Evolutionary conservation across 2,113 vertebrate genomes (phyloP), one percentile per base, ranked within the genome.

Genomic region (Xiphias gladius): DNA sequence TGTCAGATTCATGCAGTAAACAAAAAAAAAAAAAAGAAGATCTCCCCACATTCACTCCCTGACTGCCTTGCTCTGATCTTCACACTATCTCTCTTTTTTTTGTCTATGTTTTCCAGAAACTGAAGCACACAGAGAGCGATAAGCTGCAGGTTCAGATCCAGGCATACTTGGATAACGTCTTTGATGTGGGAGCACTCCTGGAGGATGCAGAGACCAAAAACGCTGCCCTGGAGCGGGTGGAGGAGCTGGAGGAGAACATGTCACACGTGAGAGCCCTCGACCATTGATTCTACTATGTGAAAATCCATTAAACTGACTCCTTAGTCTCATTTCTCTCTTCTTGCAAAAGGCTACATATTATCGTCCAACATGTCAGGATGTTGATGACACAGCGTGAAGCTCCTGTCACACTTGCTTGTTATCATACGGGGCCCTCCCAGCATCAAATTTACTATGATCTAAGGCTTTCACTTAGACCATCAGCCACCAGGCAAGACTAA

Each of bases 181-280:
- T 99, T 0, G 98, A 99, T 0, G 98, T 99, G 1, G 98, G 98
- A 2, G 97, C 97, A 3, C 93, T 99, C 72, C 91, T 99, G 92
- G 98, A 99, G 92, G 98, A 99, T 0, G 98, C 98, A 0, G 98
- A 99, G 93, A 99, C 98, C 87, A 99, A 99, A 94, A 99, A 98
- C 0, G 98, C 97, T 28, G 98, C 97, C 1, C 94, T 99, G 95
- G 98, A 99, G 94, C 97, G 98, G 62, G 98, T 99, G 92, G 98
- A 99, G 85, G 98, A 99, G 91, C 94, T 99, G 88, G 98, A 99
- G 89, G 98, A 99, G 89, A 98, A 98, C 59, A 94, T 99, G 88
- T 99, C 98, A 54, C 98, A 99, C 0, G 98, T 99, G 93, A 64
- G 98, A 70, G 19, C 3, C 63, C 16, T 59, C 0, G 1, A 63